Evolutionary conservation across 2,113 vertebrate genomes (phyloP).

Genomic region (Paradoxurus hermaphroditus): DNA sequence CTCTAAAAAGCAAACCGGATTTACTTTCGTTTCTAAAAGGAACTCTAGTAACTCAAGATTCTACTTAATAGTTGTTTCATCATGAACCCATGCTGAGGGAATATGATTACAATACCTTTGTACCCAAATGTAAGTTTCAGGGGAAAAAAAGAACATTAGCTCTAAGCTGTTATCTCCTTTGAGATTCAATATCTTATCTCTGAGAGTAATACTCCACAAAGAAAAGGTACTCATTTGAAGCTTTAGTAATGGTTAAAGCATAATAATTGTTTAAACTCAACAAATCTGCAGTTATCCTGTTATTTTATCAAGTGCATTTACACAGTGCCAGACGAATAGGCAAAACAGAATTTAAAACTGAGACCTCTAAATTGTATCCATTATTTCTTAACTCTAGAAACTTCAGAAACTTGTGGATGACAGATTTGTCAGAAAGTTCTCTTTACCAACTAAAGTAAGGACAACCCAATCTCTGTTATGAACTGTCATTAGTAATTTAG

Average conservation of each 20-base stretch:
- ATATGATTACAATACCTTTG: neutral
- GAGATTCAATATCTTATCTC: neutral
- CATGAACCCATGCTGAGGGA: neutral
- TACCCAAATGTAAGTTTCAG: neutral
- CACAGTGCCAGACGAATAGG: neutral
- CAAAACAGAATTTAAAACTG: constrained; percentile 36
- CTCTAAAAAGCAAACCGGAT: neutral
- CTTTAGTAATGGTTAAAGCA: neutral
- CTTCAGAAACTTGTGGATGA: constrained; percentile 28
- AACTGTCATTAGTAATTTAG: constrained; percentile 76
- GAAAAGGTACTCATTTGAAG: neutral
- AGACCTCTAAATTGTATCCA: neutral
- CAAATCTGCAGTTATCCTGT: neutral
- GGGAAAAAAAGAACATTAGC: neutral
- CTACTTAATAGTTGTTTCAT: neutral
- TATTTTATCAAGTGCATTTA: neutral
- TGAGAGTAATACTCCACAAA: constrained; percentile 4
- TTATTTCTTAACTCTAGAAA: constrained; percentile 40
- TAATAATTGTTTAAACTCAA: neutral
- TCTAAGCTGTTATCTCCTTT: neutral
- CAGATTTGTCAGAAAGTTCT: constrained; percentile 50
- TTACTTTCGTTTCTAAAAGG: neutral
- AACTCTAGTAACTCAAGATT: neutral
- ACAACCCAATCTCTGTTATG: constrained; percentile 52
- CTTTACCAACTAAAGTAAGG: constrained; percentile 53